Evolutionary conservation across 2,888 invertebrate genomes (phyloP).

Genomic region (Cyrtodaria siliqua): DNA sequence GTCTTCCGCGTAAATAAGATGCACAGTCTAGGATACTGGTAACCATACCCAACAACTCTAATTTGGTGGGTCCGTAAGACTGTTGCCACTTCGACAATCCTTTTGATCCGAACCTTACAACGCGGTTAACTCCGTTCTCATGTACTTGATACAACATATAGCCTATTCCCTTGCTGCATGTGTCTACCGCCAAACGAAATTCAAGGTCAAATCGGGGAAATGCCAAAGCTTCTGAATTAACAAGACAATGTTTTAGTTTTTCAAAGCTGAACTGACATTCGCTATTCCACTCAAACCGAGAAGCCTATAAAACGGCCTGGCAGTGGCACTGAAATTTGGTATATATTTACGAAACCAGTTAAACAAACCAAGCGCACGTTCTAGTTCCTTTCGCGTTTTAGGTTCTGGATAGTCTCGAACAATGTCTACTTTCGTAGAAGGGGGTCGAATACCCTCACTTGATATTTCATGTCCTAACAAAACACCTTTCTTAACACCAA

Average conservation of each 20-base stretch:
- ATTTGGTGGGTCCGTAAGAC: slow-evolving; percentile 31
- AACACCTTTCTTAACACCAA: slow-evolving; percentile 23
- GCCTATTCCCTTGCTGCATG: slow-evolving; percentile 50
- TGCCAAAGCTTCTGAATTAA: slow-evolving; percentile 48
- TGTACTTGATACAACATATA: slow-evolving; percentile 61
- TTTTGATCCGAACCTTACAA: no score
- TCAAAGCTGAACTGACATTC: slow-evolving; percentile 41
- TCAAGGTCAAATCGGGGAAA: slow-evolving; percentile 57
- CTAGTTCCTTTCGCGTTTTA: slow-evolving; percentile 42
- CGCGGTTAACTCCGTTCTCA: slow-evolving; percentile 14
- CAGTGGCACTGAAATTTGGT: slow-evolving; percentile 18
- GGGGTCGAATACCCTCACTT: slow-evolving; percentile 45
- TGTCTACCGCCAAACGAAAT: slow-evolving; percentile 57
- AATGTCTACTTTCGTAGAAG: slow-evolving; percentile 30
- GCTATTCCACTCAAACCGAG: slow-evolving; percentile 31
- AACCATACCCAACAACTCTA: slow-evolving; percentile 52
- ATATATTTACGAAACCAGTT: slow-evolving; percentile 63
- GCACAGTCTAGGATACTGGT: slow-evolving; percentile 54
- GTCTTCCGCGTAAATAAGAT: slow-evolving; percentile 40
- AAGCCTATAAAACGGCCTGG: slow-evolving; percentile 33
- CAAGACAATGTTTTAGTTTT: slow-evolving; percentile 30
- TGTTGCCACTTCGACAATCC: slow-evolving; percentile 41
- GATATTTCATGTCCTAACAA: slow-evolving; percentile 55
- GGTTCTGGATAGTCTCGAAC: slow-evolving; percentile 44
- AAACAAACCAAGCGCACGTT: slow-evolving; percentile 54